Evolutionary conservation across 53 echinoderm and acorn worm genomes (phyloP).

Genomic region (Mesocentrotus franciscanus): DNA sequence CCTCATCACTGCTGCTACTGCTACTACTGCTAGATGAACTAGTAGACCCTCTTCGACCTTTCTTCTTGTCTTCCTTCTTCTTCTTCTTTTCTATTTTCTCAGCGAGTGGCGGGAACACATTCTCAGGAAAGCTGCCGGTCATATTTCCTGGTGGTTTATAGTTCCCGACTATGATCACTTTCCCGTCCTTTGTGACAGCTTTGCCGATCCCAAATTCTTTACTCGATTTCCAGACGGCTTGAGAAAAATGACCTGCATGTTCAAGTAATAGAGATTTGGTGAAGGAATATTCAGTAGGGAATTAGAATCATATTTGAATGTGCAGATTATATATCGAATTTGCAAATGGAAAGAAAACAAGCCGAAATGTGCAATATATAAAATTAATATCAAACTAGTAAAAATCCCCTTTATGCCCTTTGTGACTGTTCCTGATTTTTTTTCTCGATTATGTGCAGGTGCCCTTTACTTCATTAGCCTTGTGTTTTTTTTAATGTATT

Average conservation of each 20-base stretch:
- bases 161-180: slow-evolving; percentile 83
- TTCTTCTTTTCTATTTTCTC: slow-evolving; percentile 50
- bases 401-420: background rate
- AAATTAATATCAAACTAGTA: background rate
- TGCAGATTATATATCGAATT: background rate
- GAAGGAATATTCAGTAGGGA: background rate
- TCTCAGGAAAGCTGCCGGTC: slow-evolving; percentile 65
- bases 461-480: too few species aligned
- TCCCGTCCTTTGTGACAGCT: slow-evolving; percentile 75
- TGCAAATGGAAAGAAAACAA: background rate
- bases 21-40: slow-evolving; percentile 61
- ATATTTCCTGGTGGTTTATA: slow-evolving; percentile 84
- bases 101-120: slow-evolving; percentile 76
- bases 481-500: too few species aligned
- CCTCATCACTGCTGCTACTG: slow-evolving; percentile 79
- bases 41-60: slow-evolving; percentile 10
- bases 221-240: slow-evolving; percentile 86
- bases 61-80: slow-evolving; percentile 41
- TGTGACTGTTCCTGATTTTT: too few species aligned
- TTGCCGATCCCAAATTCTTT: slow-evolving; percentile 88
- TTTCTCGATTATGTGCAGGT: too few species aligned
- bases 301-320: too few species aligned
- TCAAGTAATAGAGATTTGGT: background rate
- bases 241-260: slow-evolving; percentile 80
- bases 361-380: background rate